phyloP scores from a whole-genome alignment of 1,140 invertebrate species.

The Stratiolaelaps scimitus region DNA sequence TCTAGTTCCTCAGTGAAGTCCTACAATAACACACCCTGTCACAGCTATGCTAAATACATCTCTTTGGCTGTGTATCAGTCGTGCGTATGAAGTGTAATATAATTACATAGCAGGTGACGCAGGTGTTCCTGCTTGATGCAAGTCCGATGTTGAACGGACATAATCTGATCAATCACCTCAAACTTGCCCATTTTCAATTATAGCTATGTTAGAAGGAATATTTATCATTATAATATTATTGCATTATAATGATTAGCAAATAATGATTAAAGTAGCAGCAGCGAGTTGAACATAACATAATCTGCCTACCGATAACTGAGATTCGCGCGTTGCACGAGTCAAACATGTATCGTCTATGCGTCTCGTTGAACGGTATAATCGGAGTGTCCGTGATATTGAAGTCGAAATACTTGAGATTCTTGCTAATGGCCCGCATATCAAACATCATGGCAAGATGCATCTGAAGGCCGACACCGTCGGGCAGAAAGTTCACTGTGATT shows the following conservation, averaged over 20 bases:
- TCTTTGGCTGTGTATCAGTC: too few relatives aligned
- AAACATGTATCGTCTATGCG: conserved; percentile 48
- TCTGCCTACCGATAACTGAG: conserved; percentile 44
- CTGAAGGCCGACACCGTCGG: conserved; percentile 49
- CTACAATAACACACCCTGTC: too few relatives aligned
- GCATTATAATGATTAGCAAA: not conserved
- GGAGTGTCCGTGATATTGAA: conserved; percentile 50
- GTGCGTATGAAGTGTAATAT: too few relatives aligned
- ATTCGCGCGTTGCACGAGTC: conserved; percentile 45
- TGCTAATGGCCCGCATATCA: conserved; percentile 49
- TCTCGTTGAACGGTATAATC: conserved; percentile 46
- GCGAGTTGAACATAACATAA: not conserved
- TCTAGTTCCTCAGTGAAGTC: too few relatives aligned
- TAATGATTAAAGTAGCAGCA: too few relatives aligned
- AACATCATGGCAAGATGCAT: conserved; percentile 50
- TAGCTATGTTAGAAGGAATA: too few relatives aligned
- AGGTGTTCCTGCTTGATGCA: too few relatives aligned
- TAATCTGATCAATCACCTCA: too few relatives aligned
- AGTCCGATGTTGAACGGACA: too few relatives aligned
- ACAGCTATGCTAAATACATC: too few relatives aligned
- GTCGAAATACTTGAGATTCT: conserved; percentile 48
- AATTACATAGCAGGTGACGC: too few relatives aligned
- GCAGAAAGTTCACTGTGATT: conserved; percentile 44
- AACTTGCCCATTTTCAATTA: too few relatives aligned
- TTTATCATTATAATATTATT: not conserved